A percentile compares a stretch with the other conserved stretches of the same genome.
Evolutionary conservation across 2,888 invertebrate species (phyloP).

Genomic region (Agrochola lota): DNA sequence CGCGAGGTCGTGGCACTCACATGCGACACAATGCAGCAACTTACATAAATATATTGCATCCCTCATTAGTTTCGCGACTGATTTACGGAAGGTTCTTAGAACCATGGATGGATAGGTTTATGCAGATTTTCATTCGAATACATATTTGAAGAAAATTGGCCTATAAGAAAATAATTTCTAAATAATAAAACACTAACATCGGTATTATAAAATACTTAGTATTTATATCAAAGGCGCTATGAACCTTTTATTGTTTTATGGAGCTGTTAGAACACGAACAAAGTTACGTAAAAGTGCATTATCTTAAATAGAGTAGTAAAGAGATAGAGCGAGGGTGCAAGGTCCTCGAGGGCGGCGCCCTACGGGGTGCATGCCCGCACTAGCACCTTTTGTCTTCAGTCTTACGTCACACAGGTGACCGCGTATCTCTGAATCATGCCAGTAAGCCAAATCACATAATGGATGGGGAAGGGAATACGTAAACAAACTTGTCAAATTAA

Average conservation of each 20-base stretch:
- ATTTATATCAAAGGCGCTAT: constrained; percentile 8
- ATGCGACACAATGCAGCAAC: constrained; percentile 14
- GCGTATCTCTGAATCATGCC: constrained; percentile 74
- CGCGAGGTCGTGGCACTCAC: constrained; percentile 62
- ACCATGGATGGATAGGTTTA: not conserved
- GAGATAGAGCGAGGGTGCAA: constrained; percentile 78
- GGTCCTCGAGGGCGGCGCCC: constrained; percentile 81
- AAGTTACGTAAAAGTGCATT: constrained; percentile 83
- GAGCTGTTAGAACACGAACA: constrained; percentile 75
- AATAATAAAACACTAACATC: not conserved
- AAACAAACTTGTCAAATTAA: constrained; percentile 32
- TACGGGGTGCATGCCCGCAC: constrained; percentile 80
- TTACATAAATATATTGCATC: constrained; percentile 29
- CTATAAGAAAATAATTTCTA: not conserved
- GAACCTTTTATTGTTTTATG: constrained; percentile 65
- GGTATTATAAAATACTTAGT: not conserved
- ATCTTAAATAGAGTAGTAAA: constrained; percentile 74
- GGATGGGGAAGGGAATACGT: constrained; percentile 42
- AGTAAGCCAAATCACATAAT: constrained; percentile 71
- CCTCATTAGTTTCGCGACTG: constrained; percentile 33
- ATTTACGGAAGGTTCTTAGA: constrained; percentile 13
- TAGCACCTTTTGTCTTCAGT: constrained; percentile 82
- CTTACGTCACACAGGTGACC: constrained; percentile 66
- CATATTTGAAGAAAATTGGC: not conserved
- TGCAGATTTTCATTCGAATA: not conserved